Percentiles rank a stretch among this genome's conserved stretches.
These are phyloP conservation scores for Lagodon rhomboides DNA, from an alignment of 2,797 vertebrate genomes.

Conservation along the genomic window DNA sequence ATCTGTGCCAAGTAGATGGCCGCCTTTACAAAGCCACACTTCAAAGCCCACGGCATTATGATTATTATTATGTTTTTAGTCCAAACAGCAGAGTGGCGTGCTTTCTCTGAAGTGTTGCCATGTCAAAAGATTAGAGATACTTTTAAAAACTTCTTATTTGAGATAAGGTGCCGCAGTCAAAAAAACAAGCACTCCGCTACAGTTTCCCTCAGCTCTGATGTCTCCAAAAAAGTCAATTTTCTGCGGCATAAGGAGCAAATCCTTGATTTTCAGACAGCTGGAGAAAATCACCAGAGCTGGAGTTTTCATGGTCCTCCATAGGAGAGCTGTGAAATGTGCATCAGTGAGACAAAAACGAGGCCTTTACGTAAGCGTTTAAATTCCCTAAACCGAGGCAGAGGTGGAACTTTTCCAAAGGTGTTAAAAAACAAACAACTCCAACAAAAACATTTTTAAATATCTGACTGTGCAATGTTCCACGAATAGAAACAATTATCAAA, in stretches of 20 bases:
- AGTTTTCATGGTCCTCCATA: conserved; percentile 20
- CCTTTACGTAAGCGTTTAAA: conserved; percentile 39
- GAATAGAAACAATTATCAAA: conserved; percentile 71
- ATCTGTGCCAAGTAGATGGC: conserved; percentile 46
- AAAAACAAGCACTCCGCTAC: conserved; percentile 28
- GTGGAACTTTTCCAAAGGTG: conserved; percentile 43
- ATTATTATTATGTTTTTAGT: conserved; percentile 25
- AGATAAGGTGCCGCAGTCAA: conserved; percentile 57
- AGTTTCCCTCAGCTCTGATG: conserved; percentile 28
- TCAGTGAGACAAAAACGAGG: conserved; percentile 40
- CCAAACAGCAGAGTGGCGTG: conserved; percentile 34
- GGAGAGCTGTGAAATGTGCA: conserved; percentile 36
- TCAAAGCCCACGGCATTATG: conserved; percentile 53
- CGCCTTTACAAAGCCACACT: conserved; percentile 48
- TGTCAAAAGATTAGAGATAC: conserved; percentile 63
- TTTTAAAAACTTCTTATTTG: conserved; percentile 54
- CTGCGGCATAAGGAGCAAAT: conserved; percentile 7
- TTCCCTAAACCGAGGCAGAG: conserved; percentile 41
- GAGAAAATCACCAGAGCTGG: conserved; percentile 15
- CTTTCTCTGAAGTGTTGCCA: conserved; percentile 53
- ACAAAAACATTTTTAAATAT: conserved; percentile 50
- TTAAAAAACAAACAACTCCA: conserved; percentile 7
- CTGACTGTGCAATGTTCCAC: conserved; percentile 46
- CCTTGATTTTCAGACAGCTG: conserved; percentile 23
- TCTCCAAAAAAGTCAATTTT: conserved; percentile 33